Conservation (phyloP, 1,140 invertebrate species). For the Bombus sylvicola region DNA sequence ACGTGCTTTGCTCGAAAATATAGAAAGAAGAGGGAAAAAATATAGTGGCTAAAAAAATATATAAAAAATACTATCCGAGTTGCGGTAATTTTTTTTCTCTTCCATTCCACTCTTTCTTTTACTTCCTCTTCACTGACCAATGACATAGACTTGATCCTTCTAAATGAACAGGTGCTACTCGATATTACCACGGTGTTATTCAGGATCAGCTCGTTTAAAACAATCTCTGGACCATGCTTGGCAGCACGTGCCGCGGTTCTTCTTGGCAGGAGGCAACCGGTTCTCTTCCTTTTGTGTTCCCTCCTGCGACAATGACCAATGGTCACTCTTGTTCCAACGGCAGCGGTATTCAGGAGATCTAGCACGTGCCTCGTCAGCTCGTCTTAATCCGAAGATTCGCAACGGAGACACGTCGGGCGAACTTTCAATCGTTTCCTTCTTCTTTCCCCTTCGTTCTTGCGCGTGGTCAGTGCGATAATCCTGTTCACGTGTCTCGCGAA, state of each 20-base stretch:
- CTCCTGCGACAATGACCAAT: constrained; percentile 72
- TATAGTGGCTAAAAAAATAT: not conserved
- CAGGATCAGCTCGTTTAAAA: constrained; percentile 57
- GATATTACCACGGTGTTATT: constrained; percentile 51
- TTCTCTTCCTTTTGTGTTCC: constrained; percentile 68
- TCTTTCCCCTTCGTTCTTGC: constrained; percentile 58
- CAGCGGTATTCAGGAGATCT: constrained; percentile 66
- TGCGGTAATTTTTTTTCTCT: too few relatives aligned
- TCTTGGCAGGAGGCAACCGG: constrained; percentile 70
- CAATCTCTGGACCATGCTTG: constrained; percentile 65
- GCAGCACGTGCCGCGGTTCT: constrained; percentile 66
- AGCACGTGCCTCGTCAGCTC: constrained; percentile 67
- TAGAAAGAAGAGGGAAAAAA: not conserved
- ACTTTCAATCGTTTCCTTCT: constrained; percentile 54
- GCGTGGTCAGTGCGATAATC: constrained; percentile 65
- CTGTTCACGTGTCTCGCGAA: constrained; percentile 31
- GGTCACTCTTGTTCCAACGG: constrained; percentile 68
- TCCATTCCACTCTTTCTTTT: not conserved
- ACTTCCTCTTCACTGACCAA: not conserved
- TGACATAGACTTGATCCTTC: constrained; percentile 6
- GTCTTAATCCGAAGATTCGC: constrained; percentile 73
- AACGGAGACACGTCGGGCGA: constrained; percentile 55
- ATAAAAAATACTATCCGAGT: not conserved
- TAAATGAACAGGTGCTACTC: constrained; percentile 48
- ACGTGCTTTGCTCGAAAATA: not conserved